Percentiles rank a stretch among this genome's conserved stretches.
Evolutionary conservation across 1,140 invertebrate genomes (phyloP).

Genomic region (Pseudachorutes palmiensis): DNA sequence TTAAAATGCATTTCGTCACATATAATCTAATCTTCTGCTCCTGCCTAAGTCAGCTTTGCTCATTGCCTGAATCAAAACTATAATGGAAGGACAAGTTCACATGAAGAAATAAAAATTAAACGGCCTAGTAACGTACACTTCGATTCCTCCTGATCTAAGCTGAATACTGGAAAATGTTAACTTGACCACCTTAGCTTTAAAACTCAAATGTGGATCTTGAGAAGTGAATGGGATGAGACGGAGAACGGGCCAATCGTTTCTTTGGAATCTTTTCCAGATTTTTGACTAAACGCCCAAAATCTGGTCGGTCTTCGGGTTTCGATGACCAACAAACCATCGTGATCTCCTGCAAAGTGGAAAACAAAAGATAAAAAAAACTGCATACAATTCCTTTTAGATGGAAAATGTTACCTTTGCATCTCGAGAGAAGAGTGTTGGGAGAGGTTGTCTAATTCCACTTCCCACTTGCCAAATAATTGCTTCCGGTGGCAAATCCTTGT

Average conservation of each 20-base stretch:
- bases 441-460: constrained; percentile 88
- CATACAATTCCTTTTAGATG: constrained; percentile 9
- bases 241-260: constrained; percentile 88
- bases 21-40: too few species aligned
- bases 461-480: constrained; percentile 97
- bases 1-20: too few species aligned
- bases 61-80: too few species aligned
- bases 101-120: too few species aligned
- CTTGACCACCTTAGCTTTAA: too few species aligned
- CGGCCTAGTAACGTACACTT: too few species aligned
- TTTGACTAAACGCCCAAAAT: constrained; percentile 75
- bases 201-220: constrained; percentile 86
- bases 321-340: constrained; percentile 94
- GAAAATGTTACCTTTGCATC: constrained; percentile 96
- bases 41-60: too few species aligned
- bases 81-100: too few species aligned
- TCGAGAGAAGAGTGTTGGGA: constrained; percentile 84
- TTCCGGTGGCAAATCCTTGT: constrained; percentile 83
- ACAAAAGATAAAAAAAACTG: constrained; percentile 30
- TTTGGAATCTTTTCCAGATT: constrained; percentile 83
- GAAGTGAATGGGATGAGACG: constrained; percentile 91
- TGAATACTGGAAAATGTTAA: too few species aligned
- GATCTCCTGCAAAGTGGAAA: constrained; percentile 66
- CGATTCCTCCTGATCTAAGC: too few species aligned
- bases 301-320: constrained; percentile 69